Evolutionary conservation across 2,888 invertebrate genomes (phyloP).

Genomic region (Harpagoxenus sublaevis): DNA sequence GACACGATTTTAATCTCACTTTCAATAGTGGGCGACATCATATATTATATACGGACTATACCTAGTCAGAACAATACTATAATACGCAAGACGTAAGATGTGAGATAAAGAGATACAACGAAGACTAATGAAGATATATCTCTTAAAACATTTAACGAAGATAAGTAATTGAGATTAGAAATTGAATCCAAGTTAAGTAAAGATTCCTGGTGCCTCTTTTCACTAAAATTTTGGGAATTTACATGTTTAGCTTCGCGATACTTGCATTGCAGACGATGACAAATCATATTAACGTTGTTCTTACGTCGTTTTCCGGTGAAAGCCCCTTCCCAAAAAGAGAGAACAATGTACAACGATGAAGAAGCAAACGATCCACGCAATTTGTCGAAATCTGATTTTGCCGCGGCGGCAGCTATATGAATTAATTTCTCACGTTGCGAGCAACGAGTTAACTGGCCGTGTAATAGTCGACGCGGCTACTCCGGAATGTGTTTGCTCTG

Average conservation of each 20-base stretch:
- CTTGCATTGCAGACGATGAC: neutral
- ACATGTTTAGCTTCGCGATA: neutral
- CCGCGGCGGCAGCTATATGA: constrained; percentile 23
- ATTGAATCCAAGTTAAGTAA: neutral
- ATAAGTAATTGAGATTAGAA: neutral
- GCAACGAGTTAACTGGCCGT: constrained; percentile 46
- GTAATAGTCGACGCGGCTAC: constrained; percentile 24
- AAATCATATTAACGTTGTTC: neutral
- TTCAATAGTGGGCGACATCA: constrained; percentile 59
- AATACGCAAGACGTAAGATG: neutral
- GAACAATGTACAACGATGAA: neutral
- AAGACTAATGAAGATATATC: neutral
- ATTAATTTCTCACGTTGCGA: constrained; percentile 58
- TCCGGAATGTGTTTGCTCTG: constrained; percentile 41
- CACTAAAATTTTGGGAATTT: constrained; percentile 6
- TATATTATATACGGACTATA: neutral
- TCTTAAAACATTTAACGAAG: neutral
- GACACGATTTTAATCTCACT: constrained; percentile 60
- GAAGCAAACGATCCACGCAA: constrained; percentile 8
- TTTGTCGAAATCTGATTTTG: constrained; percentile 44
- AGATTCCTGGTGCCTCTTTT: neutral
- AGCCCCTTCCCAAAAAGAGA: neutral
- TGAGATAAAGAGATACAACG: neutral
- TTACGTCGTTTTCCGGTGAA: constrained; percentile 16
- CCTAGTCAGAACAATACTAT: constrained; percentile 20